Percentiles rank a stretch among this genome's conserved stretches.
These are phyloP conservation scores for Nesogale talazaci DNA, from an alignment of 2,113 vertebrate genomes.

Conservation along the genomic window DNA sequence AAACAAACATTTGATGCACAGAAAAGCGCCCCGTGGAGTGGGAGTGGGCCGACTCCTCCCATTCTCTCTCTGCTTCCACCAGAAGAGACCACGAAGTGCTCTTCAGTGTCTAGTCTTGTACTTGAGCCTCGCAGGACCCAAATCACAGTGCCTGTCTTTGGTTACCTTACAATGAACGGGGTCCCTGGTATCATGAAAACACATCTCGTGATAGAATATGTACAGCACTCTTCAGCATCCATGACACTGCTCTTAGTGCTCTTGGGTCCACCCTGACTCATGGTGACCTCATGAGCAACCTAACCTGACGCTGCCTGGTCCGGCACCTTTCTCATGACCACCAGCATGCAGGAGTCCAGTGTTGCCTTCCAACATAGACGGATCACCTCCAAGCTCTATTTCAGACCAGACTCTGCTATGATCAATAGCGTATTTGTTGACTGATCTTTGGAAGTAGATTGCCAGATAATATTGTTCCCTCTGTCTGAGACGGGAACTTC, in stretches of 20 bases:
- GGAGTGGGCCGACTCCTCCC: rapidly evolving
- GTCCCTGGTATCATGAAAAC: background rate
- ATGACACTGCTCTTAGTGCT: background rate
- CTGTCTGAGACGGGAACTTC: background rate
- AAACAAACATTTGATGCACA: background rate
- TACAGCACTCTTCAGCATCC: rapidly evolving
- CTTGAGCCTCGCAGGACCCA: background rate
- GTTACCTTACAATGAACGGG: background rate
- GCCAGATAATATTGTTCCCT: background rate
- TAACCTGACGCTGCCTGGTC: background rate
- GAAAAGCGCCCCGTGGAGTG: background rate
- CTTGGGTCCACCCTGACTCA: background rate
- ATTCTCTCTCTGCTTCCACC: background rate
- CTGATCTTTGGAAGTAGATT: background rate
- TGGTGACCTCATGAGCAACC: background rate
- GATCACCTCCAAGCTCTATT: background rate
- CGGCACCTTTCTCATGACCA: background rate
- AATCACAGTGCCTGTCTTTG: background rate
- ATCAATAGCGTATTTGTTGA: background rate
- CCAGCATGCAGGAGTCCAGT: background rate
- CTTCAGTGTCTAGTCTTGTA: background rate
- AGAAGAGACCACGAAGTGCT: background rate
- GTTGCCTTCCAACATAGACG: background rate
- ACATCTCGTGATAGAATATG: background rate
- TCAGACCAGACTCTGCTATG: background rate